Evolutionary conservation across 2,888 invertebrate species (phyloP), one percentile per base, ranked within the genome.

Genomic region (Aporophyla nigra): DNA sequence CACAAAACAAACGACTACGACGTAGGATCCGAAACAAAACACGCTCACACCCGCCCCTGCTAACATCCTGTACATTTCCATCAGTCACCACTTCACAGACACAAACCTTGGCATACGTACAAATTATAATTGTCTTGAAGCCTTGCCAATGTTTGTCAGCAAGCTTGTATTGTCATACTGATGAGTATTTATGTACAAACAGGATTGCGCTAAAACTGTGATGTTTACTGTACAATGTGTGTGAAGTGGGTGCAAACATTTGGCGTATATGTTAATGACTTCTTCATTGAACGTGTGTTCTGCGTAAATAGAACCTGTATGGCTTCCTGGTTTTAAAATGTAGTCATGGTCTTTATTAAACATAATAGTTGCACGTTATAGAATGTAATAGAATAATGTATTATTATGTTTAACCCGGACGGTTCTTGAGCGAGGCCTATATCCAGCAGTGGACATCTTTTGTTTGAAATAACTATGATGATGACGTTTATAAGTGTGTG

Each of bases 61-160:
- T 51, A 4, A n/a, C 5, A 2, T 0, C 21, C 65, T 72, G 49
- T 73, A 53, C 21, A 59, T 65, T 46, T n/a, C 51, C 74, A 24
- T 40, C 62, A 69, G 27, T 74, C 75, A 70, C 71, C 65, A 78
- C 78, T 86, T 72, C 46, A 56, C 24, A 68, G 63, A 76, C 56
- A 61, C 74, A 75, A 84, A 86, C 78, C 76, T 85, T 88, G 87
- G 85, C 89, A 74, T 84, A 70, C 76, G 76, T 82, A 87, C 86
- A 84, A 88, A 88, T 88, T 86, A 88, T 88, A 88, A 88, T 87
- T 84, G 87, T 80, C 84, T 88, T 85, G 87, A 88, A 83, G 86
- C 80, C 71, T 66, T 84, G 88, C 89, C 89, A 88, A 88, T 80
- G 81, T 88, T 86, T 88, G 83, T 78, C 74, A 78, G 75, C 78